Evolutionary conservation across 23 tunicate species (phyloP).

Genomic region (Trididemnum miniatum): DNA sequence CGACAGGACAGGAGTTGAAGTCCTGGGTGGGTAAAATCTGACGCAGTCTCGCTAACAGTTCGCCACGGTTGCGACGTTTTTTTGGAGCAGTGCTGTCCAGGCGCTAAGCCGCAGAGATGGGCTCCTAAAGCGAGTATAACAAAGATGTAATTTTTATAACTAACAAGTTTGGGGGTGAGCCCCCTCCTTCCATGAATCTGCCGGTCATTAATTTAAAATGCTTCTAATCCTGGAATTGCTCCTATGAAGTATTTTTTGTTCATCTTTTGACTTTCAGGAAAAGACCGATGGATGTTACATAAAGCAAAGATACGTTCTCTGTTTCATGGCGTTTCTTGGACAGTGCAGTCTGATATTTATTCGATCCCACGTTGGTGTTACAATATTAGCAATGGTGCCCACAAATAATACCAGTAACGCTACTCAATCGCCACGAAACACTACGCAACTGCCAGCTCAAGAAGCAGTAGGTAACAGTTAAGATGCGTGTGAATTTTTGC

Average conservation of each 20-base stretch:
- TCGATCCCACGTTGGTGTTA: neutral
- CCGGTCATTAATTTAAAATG: too few species aligned
- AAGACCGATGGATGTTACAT: constrained; percentile 17
- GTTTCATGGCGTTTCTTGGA: constrained; percentile 4
- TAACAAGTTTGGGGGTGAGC: too few species aligned
- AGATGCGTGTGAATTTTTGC: too few species aligned
- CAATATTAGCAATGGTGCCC: constrained; percentile 2
- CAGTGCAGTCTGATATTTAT: neutral
- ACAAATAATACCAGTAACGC: neutral
- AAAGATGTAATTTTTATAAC: too few species aligned
- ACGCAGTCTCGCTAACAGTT: neutral
- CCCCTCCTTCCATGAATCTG: too few species aligned
- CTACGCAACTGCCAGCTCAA: too few species aligned
- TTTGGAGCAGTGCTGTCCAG: neutral
- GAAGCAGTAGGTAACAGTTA: neutral
- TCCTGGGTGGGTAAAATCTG: neutral
- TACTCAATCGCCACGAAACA: neutral
- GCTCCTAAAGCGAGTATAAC: neutral
- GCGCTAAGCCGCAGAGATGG: neutral
- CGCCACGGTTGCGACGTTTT: neutral
- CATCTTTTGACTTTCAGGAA: neutral
- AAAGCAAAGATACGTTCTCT: constrained; percentile 17
- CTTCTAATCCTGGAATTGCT: too few species aligned
- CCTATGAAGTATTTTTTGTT: neutral
- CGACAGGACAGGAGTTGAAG: neutral